Evolutionary conservation across 2,888 invertebrate species (phyloP).

Genomic region (Eueremaeus valkanovi): DNA sequence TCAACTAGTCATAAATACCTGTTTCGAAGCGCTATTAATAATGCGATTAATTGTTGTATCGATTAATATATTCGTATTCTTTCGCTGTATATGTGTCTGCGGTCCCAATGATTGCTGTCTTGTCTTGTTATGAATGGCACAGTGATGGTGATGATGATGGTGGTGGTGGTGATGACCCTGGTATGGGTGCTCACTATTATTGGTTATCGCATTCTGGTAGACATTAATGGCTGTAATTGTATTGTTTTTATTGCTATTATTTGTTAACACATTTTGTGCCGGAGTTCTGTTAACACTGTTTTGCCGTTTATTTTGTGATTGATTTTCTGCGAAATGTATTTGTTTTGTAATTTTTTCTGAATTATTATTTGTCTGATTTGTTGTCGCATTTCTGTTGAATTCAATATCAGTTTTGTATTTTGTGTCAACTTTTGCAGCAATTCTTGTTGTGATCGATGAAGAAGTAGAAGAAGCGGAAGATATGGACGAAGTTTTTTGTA

Average conservation of each 20-base stretch:
- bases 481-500: no score
- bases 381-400: neutral
- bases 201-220: neutral
- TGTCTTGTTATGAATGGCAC: neutral
- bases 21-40: no score
- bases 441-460: neutral
- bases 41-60: neutral
- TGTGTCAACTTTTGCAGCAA: neutral
- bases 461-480: neutral
- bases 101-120: neutral
- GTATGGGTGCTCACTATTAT: neutral
- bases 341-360: no score
- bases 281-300: no score
- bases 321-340: no score
- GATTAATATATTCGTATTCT: neutral
- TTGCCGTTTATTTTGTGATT: no score
- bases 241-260: neutral
- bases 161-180: neutral
- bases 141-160: constrained; percentile 5
- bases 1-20: no score
- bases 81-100: neutral
- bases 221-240: neutral
- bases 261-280: neutral
- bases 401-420: no score
- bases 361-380: neutral